phyloP scores from a whole-genome alignment of 1,140 invertebrate species.

The Sitodiplosis mosellana region DNA sequence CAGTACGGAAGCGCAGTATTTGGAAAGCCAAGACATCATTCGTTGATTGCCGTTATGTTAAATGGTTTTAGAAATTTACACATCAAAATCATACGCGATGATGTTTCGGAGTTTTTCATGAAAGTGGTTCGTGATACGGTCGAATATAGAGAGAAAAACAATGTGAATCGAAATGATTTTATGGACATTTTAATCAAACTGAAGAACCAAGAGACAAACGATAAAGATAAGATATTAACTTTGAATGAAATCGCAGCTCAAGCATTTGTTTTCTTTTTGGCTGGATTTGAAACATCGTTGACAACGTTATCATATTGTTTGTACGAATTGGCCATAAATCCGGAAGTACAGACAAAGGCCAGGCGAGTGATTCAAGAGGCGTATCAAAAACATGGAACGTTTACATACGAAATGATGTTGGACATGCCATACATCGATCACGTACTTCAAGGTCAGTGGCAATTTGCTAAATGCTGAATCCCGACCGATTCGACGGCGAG shows the following conservation, averaged over 20 bases:
- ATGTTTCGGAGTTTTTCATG: conserved; percentile 27
- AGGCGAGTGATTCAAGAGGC: conserved; percentile 26
- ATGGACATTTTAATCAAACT: conserved; percentile 32
- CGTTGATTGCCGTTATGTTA: too few relatives aligned
- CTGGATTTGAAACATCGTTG: conserved; percentile 31
- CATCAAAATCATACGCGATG: not conserved
- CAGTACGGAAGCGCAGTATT: conserved; percentile 24
- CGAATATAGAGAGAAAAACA: conserved; percentile 25
- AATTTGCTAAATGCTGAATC: conserved; percentile 30
- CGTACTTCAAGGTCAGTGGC: conserved; percentile 14
- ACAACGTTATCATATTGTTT: conserved; percentile 25
- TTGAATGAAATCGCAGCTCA: conserved; percentile 18
- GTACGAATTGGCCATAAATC: conserved; percentile 32
- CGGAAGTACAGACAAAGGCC: conserved; percentile 27
- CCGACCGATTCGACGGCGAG: conserved; percentile 26
- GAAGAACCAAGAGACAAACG: conserved; percentile 20
- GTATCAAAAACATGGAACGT: conserved; percentile 18
- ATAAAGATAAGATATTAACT: conserved; percentile 3
- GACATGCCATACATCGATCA: conserved; percentile 18
- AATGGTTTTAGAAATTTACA: conserved; percentile 9
- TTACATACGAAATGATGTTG: conserved; percentile 27
- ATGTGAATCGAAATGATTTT: conserved; percentile 28
- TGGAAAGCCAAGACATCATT: not conserved
- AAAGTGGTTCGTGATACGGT: conserved; percentile 25
- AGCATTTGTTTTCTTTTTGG: conserved; percentile 22